Evolutionary conservation across 30 jellyfish, hydroid and myxozoan genomes (phyloP).

Genomic region (Pelagia noctiluca): DNA sequence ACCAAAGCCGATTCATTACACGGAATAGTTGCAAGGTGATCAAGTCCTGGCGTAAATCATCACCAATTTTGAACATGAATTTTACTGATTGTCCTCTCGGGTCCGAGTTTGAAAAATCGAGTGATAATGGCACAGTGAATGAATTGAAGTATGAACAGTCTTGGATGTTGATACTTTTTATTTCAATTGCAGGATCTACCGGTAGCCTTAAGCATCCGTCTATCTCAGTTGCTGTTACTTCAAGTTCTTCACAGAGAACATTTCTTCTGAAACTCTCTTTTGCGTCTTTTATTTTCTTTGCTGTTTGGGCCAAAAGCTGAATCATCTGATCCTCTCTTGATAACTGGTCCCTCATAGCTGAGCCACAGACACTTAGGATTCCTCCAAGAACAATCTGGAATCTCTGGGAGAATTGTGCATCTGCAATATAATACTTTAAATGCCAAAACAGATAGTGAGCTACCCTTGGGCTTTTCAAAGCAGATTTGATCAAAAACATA

Average conservation of each 20-base stretch:
- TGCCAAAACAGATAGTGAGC: slow-evolving; percentile 97
- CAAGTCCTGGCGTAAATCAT: slow-evolving; percentile 91
- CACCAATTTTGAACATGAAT: slow-evolving; percentile 95
- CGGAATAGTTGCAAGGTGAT: slow-evolving; percentile 88
- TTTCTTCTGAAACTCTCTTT: slow-evolving; percentile 68
- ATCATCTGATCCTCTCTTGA: slow-evolving; percentile 84
- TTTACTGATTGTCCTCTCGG: slow-evolving; percentile 77
- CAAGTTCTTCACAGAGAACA: slow-evolving; percentile 63
- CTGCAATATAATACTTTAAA: slow-evolving; percentile 87
- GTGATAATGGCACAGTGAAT: slow-evolving; percentile 83
- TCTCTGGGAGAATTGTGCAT: slow-evolving; percentile 93
- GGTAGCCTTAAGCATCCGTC: slow-evolving; percentile 78
- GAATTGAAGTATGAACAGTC: slow-evolving; percentile 85
- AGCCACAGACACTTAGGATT: slow-evolving; percentile 87
- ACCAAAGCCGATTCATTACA: slow-evolving; percentile 93
- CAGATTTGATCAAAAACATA: slow-evolving; percentile 66
- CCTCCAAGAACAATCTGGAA: slow-evolving; percentile 93
- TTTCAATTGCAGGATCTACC: slow-evolving; percentile 79
- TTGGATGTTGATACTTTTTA: slow-evolving; percentile 42
- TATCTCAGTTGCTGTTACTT: slow-evolving; percentile 51
- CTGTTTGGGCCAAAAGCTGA: slow-evolving; percentile 60
- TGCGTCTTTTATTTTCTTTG: slow-evolving; percentile 74
- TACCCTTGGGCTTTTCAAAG: slow-evolving; percentile 82
- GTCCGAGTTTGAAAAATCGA: slow-evolving; percentile 81
- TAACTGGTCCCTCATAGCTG: slow-evolving; percentile 79